Evolutionary conservation across 2,113 vertebrate genomes (phyloP).

Genomic region (Poeciliopsis occidentalis): DNA sequence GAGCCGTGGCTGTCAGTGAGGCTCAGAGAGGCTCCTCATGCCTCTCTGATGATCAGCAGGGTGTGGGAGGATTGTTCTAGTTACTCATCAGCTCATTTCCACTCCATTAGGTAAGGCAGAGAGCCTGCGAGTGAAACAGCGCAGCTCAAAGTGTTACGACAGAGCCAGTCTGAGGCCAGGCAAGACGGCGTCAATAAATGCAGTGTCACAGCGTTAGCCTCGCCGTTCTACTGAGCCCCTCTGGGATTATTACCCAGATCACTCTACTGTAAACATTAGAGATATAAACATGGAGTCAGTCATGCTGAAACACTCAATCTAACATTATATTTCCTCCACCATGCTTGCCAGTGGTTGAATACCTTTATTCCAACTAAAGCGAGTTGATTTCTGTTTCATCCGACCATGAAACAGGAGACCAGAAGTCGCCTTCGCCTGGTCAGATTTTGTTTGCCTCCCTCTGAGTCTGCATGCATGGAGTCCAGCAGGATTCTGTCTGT

Average conservation of each 20-base stretch:
- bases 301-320: too few relatives aligned
- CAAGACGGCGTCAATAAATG: constrained; percentile 9
- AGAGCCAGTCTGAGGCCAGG: neutral
- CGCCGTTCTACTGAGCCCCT: neutral
- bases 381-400: too few relatives aligned
- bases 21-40: neutral
- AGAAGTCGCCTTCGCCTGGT: too few relatives aligned
- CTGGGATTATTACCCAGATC: neutral
- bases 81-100: constrained; percentile 28
- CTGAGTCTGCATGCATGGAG: too few relatives aligned
- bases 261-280: constrained; percentile 18
- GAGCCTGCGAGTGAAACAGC: neutral
- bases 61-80: constrained; percentile 31
- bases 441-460: too few relatives aligned
- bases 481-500: too few relatives aligned
- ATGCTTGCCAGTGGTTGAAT: too few relatives aligned
- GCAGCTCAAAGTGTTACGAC: neutral
- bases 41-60: constrained; percentile 5
- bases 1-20: neutral
- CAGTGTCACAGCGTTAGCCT: neutral
- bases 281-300: constrained; percentile 20
- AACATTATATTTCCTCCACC: too few relatives aligned
- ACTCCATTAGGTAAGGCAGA: neutral
- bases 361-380: too few relatives aligned
- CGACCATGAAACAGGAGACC: too few relatives aligned